Conservation (phyloP, 1,140 invertebrate genomes). For the Drosophila saltans region DNA sequence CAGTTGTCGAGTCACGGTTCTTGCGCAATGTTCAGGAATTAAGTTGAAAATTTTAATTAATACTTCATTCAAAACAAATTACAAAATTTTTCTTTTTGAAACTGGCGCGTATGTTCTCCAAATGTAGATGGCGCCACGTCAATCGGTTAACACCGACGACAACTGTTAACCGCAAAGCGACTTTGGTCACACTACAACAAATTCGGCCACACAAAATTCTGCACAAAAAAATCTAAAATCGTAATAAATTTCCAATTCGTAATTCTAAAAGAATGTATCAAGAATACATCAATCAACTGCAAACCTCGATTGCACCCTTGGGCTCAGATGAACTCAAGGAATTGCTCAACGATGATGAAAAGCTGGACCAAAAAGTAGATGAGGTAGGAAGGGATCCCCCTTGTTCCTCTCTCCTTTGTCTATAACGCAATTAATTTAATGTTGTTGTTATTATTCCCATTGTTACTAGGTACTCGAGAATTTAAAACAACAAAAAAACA, state of each 20-base stretch:
- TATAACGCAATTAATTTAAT: neutral
- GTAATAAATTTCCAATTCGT: neutral
- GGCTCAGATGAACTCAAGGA: constrained; percentile 91
- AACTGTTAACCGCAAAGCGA: too few species aligned
- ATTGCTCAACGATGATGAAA: constrained; percentile 92
- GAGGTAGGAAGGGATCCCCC: constrained; percentile 66
- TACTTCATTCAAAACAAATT: too few species aligned
- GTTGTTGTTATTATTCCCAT: too few species aligned
- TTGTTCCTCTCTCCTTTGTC: neutral
- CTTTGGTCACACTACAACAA: too few species aligned
- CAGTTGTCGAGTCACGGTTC: too few species aligned
- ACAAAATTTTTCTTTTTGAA: too few species aligned
- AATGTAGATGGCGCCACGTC: too few species aligned
- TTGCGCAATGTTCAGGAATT: too few species aligned
- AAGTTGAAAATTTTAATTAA: too few species aligned
- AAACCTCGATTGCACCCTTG: constrained; percentile 85
- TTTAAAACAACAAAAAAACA: constrained; percentile 92
- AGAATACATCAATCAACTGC: constrained; percentile 83
- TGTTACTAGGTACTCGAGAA: constrained; percentile 85
- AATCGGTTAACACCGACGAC: too few species aligned
- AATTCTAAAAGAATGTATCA: constrained; percentile 70
- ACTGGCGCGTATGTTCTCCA: too few species aligned
- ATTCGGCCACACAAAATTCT: too few species aligned
- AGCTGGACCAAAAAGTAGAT: constrained; percentile 91
- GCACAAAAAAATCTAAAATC: neutral